Evolutionary conservation across 2,797 vertebrate species (phyloP).

Genomic region (Ispidina picta): DNA sequence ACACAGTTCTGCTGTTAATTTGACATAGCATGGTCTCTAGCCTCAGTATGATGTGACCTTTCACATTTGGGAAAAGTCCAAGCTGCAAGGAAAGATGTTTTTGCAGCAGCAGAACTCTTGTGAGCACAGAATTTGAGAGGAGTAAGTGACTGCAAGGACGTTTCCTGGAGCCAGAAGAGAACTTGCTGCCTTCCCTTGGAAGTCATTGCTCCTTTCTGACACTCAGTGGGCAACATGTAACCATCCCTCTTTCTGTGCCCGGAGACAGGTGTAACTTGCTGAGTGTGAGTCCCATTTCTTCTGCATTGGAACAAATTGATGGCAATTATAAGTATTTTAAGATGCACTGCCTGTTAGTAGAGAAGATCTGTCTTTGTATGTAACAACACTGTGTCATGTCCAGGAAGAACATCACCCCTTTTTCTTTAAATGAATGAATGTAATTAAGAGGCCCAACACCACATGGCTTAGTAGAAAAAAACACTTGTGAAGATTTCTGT

Average conservation of each 20-base stretch:
- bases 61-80: not conserved
- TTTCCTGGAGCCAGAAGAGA: not conserved
- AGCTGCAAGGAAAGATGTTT: not conserved
- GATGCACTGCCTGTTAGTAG: rapidly evolving
- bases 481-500: not conserved
- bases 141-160: not conserved
- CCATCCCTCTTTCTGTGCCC: not conserved
- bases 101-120: not conserved
- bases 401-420: not conserved
- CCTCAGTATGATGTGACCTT: not conserved
- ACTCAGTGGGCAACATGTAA: rapidly evolving
- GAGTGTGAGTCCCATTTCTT: not conserved
- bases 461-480: not conserved
- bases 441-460: not conserved
- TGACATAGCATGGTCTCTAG: rapidly evolving
- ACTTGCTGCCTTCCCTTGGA: not conserved
- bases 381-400: not conserved
- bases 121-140: not conserved
- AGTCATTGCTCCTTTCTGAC: not conserved
- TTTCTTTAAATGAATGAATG: not conserved
- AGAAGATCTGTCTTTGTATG: not conserved
- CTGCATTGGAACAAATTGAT: not conserved
- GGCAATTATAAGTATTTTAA: not conserved
- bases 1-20: not conserved
- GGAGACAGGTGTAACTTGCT: not conserved